Conservation (phyloP, 1,140 invertebrate genomes). For the Arion vulgaris region DNA sequence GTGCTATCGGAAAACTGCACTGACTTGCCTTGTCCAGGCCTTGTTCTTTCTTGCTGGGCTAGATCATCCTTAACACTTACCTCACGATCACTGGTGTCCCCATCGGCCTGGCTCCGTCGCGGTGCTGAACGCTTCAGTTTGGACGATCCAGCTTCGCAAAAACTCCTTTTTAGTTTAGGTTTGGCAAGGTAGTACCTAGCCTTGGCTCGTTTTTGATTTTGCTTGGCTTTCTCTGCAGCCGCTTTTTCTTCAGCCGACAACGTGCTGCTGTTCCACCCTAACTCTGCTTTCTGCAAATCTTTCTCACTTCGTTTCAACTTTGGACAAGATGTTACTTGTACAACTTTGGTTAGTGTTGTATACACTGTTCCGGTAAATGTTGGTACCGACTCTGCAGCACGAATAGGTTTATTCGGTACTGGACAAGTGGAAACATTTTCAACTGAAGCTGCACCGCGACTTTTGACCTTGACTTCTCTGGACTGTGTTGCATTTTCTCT, state of each 20-base stretch:
- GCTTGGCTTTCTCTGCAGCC: slow-evolving; percentile 6
- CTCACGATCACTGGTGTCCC: background rate
- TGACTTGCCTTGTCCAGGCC: background rate
- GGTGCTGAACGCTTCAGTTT: background rate
- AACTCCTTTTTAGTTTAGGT: background rate
- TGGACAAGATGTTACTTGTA: background rate
- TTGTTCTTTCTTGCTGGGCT: background rate
- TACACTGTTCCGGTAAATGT: background rate
- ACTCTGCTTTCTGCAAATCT: slow-evolving; percentile 21
- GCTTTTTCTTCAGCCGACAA: background rate
- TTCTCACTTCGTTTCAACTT: slow-evolving; percentile 10
- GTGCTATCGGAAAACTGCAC: slow-evolving; percentile 31
- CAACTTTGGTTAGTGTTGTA: background rate
- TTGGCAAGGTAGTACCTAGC: slow-evolving; percentile 3
- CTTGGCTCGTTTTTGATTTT: background rate
- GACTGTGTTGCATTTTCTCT: background rate
- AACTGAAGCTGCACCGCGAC: background rate
- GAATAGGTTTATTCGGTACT: background rate
- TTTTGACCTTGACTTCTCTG: background rate
- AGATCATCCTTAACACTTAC: background rate
- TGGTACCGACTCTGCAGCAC: background rate
- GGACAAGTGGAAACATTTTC: background rate
- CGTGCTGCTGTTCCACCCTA: slow-evolving; percentile 17
- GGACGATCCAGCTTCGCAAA: background rate
- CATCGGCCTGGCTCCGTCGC: background rate